Evolutionary conservation across 23 tunicate species (phyloP).

Genomic region (Trididemnum nubilum): DNA sequence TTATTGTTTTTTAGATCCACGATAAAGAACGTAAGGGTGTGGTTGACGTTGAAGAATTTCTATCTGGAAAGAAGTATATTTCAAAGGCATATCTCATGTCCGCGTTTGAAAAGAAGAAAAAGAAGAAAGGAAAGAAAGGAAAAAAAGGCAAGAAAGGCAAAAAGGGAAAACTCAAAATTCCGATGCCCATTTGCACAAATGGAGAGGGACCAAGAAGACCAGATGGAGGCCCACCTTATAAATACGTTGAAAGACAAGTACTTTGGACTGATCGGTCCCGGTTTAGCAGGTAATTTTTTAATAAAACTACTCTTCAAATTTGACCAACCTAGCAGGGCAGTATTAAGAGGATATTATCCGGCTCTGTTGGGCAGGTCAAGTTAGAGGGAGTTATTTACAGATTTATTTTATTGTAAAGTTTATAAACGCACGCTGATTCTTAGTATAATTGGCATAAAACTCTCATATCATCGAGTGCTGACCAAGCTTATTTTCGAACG

Average conservation of each 20-base stretch:
- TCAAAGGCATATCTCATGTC: slow-evolving; percentile 87
- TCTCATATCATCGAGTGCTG: no score
- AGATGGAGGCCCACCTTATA: slow-evolving; percentile 92
- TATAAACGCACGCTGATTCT: no score
- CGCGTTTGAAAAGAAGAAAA: slow-evolving; percentile 76
- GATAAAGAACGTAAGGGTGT: slow-evolving; percentile 80
- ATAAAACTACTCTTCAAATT: no score
- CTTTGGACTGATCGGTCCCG: slow-evolving; percentile 79
- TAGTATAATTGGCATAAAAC: no score
- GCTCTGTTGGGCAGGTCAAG: neutral
- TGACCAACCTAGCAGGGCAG: no score
- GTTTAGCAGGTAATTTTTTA: slow-evolving; percentile 61
- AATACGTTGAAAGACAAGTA: slow-evolving; percentile 79
- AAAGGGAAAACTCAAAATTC: slow-evolving; percentile 76
- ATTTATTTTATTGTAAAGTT: no score
- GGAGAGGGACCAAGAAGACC: slow-evolving; percentile 79
- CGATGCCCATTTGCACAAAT: slow-evolving; percentile 79
- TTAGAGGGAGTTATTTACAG: neutral
- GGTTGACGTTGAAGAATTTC: slow-evolving; percentile 83
- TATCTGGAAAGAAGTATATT: slow-evolving; percentile 91
- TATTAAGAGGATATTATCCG: neutral
- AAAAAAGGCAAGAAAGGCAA: slow-evolving; percentile 69
- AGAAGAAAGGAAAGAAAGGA: slow-evolving; percentile 44
- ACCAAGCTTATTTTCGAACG: no score
- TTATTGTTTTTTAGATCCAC: slow-evolving; percentile 62